Evolutionary conservation across 2,113 vertebrate genomes (phyloP).

Genomic region (Festucalex cinctus): DNA sequence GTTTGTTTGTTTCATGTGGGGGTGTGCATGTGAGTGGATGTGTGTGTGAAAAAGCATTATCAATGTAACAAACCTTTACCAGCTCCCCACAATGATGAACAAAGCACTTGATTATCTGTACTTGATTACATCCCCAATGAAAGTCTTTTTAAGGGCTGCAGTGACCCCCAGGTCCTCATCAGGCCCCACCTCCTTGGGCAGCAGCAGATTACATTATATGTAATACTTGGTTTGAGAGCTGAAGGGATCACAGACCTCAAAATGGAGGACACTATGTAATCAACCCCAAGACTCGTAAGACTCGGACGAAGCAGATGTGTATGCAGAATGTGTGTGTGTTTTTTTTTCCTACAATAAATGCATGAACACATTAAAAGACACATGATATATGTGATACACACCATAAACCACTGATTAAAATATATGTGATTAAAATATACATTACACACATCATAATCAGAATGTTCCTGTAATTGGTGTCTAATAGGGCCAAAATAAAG

Average conservation of each 20-base stretch:
- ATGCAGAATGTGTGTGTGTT: conserved; percentile 27
- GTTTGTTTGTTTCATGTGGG: too few species aligned
- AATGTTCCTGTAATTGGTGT: too few species aligned
- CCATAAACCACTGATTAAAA: not conserved
- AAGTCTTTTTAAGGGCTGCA: conserved; percentile 33
- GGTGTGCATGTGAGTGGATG: too few species aligned
- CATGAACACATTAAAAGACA: too few species aligned
- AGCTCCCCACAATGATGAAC: conserved; percentile 36
- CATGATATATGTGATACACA: too few species aligned
- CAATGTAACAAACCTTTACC: conserved; percentile 26
- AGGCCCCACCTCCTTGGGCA: conserved; percentile 7
- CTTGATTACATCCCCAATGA: conserved; percentile 40
- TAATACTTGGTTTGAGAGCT: conserved; percentile 60
- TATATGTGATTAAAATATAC: not conserved
- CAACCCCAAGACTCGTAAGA: conserved; percentile 43
- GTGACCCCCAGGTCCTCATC: conserved; percentile 15
- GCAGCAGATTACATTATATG: conserved; percentile 43
- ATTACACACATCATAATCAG: too few species aligned
- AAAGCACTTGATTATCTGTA: conserved; percentile 32
- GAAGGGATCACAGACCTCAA: conserved; percentile 48
- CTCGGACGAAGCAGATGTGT: conserved; percentile 45
- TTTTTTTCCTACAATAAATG: conserved; percentile 38
- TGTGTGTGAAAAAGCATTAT: too few species aligned
- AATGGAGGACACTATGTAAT: conserved; percentile 52
- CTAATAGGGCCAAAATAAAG: too few species aligned